Evolutionary conservation across 2,888 invertebrate species (phyloP).

Genomic region (Erebia aethiops): DNA sequence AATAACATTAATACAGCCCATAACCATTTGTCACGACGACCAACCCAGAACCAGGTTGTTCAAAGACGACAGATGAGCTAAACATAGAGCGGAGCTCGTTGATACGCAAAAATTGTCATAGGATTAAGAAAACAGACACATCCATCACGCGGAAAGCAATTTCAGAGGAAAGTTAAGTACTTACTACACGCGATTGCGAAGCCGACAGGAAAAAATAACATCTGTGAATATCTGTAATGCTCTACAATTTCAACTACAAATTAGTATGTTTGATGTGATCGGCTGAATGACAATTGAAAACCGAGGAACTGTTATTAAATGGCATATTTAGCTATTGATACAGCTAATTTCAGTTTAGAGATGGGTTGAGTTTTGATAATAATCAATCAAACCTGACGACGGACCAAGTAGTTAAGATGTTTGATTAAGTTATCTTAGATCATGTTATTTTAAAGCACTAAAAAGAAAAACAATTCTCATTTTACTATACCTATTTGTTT

Average conservation of each 20-base stretch:
- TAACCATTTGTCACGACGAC: constrained; percentile 56
- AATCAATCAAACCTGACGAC: too few species aligned
- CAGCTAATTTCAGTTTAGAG: too few species aligned
- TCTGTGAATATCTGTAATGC: background rate
- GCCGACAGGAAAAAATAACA: background rate
- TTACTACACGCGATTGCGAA: background rate
- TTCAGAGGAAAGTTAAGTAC: constrained; percentile 3
- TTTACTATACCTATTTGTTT: too few species aligned
- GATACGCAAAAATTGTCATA: constrained; percentile 49
- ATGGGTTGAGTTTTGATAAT: too few species aligned
- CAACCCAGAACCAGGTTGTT: constrained; percentile 46
- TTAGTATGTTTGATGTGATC: too few species aligned
- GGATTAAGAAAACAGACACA: constrained; percentile 48
- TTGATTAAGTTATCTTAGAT: too few species aligned
- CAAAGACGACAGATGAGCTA: constrained; percentile 53
- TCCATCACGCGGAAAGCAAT: constrained; percentile 21
- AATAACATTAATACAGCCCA: constrained; percentile 58
- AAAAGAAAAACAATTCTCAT: too few species aligned
- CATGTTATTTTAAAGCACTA: too few species aligned
- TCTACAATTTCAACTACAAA: background rate
- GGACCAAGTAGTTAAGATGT: too few species aligned
- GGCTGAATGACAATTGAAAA: too few species aligned
- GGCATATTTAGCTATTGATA: too few species aligned
- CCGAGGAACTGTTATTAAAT: too few species aligned
- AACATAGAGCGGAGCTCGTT: constrained; percentile 61